phyloP scores from a whole-genome alignment of 2,113 vertebrate species.

The Oreochromis spilurus region DNA sequence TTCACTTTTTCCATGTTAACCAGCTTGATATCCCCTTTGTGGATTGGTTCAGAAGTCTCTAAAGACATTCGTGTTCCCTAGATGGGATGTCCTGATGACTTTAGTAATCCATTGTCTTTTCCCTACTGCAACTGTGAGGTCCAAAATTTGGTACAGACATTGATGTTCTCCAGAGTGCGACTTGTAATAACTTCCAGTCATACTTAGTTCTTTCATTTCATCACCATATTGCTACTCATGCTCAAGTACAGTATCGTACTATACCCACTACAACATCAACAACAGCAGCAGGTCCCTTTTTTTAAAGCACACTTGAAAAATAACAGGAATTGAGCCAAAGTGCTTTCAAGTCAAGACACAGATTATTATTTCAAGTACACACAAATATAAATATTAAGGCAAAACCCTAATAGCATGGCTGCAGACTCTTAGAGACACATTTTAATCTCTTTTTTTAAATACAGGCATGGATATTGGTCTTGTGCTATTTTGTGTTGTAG shows the following conservation, averaged over 20 bases:
- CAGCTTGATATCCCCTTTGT: background rate
- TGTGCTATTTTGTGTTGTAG: background rate
- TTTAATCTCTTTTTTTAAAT: fast-evolving
- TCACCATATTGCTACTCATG: background rate
- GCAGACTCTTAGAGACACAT: background rate
- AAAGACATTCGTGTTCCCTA: background rate
- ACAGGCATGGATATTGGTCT: background rate
- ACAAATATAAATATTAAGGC: background rate
- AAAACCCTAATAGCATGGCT: background rate
- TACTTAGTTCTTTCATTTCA: background rate
- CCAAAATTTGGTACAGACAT: background rate
- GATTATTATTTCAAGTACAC: background rate
- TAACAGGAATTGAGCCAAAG: background rate
- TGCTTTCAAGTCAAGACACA: background rate
- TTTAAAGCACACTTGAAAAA: background rate
- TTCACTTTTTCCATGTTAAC: background rate
- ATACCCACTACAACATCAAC: background rate
- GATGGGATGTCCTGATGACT: background rate
- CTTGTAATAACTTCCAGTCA: background rate
- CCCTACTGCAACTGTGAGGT: background rate
- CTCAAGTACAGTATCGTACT: background rate
- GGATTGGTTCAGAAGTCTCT: background rate
- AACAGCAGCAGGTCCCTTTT: background rate
- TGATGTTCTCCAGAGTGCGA: background rate
- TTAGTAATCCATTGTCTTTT: background rate